Conservation (phyloP, 1,140 invertebrate genomes). For the Phortica variegata region DNA sequence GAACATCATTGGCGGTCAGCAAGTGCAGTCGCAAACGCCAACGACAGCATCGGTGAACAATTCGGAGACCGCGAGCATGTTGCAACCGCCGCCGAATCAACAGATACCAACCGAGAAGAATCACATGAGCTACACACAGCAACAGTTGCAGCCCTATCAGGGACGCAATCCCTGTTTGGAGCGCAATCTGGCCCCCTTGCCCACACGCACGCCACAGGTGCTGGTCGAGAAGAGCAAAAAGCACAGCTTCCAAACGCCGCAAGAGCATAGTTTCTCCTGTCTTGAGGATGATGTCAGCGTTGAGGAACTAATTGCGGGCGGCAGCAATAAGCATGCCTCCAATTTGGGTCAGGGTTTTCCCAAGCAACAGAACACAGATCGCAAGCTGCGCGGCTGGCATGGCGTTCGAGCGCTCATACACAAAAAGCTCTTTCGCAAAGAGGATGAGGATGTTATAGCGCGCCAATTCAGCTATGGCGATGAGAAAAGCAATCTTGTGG, state of each 20-base stretch:
- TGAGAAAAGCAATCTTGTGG: conserved; percentile 50
- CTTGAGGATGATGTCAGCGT: conserved; percentile 54
- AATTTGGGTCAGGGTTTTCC: conserved; percentile 53
- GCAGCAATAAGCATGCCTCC: conserved; percentile 13
- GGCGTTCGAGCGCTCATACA: conserved; percentile 51
- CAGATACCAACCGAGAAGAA: conserved; percentile 48
- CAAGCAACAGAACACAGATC: conserved; percentile 54
- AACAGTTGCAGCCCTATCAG: conserved; percentile 75
- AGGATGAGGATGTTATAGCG: conserved; percentile 33
- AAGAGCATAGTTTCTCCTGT: conserved; percentile 50
- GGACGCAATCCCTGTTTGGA: conserved; percentile 88
- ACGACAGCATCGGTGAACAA: conserved; percentile 31
- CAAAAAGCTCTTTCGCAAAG: conserved; percentile 51
- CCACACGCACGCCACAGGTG: conserved; percentile 63
- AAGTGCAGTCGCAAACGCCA: conserved; percentile 1
- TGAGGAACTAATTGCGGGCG: conserved; percentile 45
- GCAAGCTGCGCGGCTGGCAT: conserved; percentile 50
- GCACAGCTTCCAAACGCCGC: conserved; percentile 42
- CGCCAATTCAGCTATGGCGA: conserved; percentile 43
- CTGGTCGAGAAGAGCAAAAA: conserved; percentile 70
- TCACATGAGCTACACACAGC: conserved; percentile 49
- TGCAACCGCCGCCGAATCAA: conserved; percentile 49
- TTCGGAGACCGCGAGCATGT: conserved; percentile 30
- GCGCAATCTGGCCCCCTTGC: conserved; percentile 72
- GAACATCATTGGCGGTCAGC: conserved; percentile 7